phyloP scores from a whole-genome alignment of 2,888 invertebrate genomes.

The Pharmacophagus antenor region DNA sequence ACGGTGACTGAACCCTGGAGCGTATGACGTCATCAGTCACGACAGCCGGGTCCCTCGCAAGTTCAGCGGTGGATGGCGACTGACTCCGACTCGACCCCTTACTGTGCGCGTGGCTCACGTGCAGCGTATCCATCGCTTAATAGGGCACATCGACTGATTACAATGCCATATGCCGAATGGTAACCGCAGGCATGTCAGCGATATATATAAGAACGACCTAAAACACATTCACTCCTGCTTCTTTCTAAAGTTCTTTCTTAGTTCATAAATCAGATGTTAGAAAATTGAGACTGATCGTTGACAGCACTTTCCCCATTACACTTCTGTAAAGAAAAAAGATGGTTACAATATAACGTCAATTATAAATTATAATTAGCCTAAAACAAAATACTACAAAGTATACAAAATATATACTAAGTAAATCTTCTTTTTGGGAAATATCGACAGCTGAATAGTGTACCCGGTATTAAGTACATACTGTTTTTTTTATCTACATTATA shows the following conservation, averaged over 20 bases:
- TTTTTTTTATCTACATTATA: too few relatives aligned
- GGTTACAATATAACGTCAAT: neutral
- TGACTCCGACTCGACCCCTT: constrained; percentile 83
- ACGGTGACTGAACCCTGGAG: constrained; percentile 72
- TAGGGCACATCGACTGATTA: constrained; percentile 26
- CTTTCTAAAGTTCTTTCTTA: constrained; percentile 34
- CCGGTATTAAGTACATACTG: too few relatives aligned
- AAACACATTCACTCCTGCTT: neutral
- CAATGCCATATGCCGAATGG: constrained; percentile 8
- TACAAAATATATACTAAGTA: too few relatives aligned
- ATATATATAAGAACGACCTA: constrained; percentile 11
- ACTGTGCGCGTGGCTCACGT: constrained; percentile 73
- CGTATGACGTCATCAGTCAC: constrained; percentile 72
- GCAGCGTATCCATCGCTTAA: constrained; percentile 66
- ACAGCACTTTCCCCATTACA: constrained; percentile 44
- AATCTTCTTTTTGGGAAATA: too few relatives aligned
- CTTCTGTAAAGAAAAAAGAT: constrained; percentile 42
- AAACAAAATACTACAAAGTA: neutral
- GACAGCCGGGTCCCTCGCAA: constrained; percentile 66
- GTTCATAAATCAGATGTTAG: constrained; percentile 28
- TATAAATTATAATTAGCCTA: neutral
- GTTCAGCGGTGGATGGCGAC: constrained; percentile 78
- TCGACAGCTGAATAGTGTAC: too few relatives aligned
- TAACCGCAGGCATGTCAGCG: constrained; percentile 20
- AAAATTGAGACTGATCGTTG: too few relatives aligned